Evolutionary conservation across 2,113 vertebrate genomes (phyloP), one percentile per base, ranked within the genome.

Genomic region (Platysternon megacephalum): DNA sequence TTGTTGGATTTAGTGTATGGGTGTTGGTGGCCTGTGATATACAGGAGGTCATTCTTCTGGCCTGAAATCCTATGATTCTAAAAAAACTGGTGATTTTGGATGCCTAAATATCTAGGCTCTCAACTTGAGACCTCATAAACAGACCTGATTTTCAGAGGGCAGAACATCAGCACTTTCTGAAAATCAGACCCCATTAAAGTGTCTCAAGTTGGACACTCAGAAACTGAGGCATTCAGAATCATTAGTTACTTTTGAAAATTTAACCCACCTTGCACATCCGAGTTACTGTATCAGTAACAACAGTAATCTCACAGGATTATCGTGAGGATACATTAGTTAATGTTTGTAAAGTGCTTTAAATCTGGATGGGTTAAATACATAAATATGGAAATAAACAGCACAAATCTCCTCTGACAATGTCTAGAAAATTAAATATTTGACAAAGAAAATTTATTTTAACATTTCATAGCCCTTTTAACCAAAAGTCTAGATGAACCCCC

Each of bases 171-270:
- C 8, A 6, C 24, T 85, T 85, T 55, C 35, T 90, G 58, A 93
- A 88, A 13, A 21, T 3, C 0, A 29, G 17, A 0, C 2, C 42
- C 3, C 86, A 42, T 65, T 92, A 35, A 44, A 11, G 11, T 80
- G 86, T 87, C 52, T 12, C 76, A 48, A 90, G 61, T 2, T 3
- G 39, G 90, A 72, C 39, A 48, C 28, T 46, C 42, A 78, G 11
- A 78, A 78, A 28, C 74, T 46, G 39, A 74, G 12, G 11, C 44
- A 86, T 48, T 87, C 88, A 48, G 48, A 91, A 3, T 21, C 44
- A 83, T 32, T 44, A 65, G 44, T 44, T 83, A 46, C 17, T 4
- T 21, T 72, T 81, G 78, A 28, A 89, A 42, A 11, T 2, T 49
- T 28, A 48, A 82, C 11, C 42, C 35, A 79, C 3, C 35, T 39